A percentile compares a stretch with the other conserved stretches of the same genome.
phyloP scores from a whole-genome alignment of 2,797 vertebrate genomes.

The Triplophysa yarkandensis region DNA sequence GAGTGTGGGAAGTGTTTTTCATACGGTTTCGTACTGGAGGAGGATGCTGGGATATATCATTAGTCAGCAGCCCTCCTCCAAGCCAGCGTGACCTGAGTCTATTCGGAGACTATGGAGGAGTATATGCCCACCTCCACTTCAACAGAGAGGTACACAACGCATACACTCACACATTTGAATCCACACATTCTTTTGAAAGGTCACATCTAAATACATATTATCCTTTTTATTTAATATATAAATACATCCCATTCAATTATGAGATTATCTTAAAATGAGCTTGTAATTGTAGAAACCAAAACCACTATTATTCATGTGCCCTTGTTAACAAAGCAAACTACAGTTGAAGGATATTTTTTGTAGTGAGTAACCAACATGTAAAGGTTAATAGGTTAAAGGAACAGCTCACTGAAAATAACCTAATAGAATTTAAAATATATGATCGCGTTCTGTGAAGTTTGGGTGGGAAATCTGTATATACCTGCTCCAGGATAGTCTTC shows the following conservation, averaged over 20 bases:
- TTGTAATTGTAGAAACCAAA: not conserved
- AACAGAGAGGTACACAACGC: conserved; percentile 28
- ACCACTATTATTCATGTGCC: not conserved
- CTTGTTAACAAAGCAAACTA: not conserved
- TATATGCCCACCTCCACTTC: conserved; percentile 42
- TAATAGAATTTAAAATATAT: too few relatives aligned
- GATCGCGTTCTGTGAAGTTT: too few relatives aligned
- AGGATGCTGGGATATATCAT: conserved; percentile 23
- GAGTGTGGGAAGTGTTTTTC: conserved; percentile 41
- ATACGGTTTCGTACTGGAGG: conserved; percentile 15
- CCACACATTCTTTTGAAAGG: conserved; percentile 40
- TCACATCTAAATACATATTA: conserved; percentile 5
- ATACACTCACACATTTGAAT: not conserved
- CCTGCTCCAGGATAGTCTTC: conserved; percentile 96
- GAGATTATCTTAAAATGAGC: conserved; percentile 28
- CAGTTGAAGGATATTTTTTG: not conserved
- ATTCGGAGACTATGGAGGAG: conserved; percentile 52
- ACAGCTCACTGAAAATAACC: too few relatives aligned
- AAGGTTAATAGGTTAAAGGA: not conserved
- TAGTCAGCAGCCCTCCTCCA: conserved; percentile 47
- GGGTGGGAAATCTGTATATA: conserved; percentile 53
- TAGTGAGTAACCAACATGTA: not conserved
- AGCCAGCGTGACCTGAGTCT: conserved; percentile 39
- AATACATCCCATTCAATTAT: not conserved
- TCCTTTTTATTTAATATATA: conserved; percentile 1